These are phyloP conservation scores for Hypsibius dujardini DNA, from an alignment of 1,140 invertebrate species.

Conservation along the genomic window DNA sequence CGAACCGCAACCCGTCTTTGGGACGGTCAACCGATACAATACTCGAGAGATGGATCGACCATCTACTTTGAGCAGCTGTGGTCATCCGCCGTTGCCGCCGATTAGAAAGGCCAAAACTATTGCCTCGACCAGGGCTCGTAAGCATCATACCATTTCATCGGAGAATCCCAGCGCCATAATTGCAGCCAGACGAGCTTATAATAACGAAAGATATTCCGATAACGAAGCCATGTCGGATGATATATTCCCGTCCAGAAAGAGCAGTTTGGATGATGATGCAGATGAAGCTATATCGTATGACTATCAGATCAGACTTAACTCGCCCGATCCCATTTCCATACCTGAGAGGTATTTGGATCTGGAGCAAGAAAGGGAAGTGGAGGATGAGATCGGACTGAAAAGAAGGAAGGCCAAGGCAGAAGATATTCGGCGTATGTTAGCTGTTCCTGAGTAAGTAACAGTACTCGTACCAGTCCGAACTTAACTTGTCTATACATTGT, in stretches of 20 bases:
- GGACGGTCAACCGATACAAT: background rate
- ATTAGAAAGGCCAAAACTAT: background rate
- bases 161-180: background rate
- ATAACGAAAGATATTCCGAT: background rate
- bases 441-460: background rate
- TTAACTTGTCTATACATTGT: too few species aligned
- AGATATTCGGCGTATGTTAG: conserved; percentile 1
- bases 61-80: background rate
- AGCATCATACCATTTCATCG: conserved; percentile 7
- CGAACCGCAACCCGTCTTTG: background rate
- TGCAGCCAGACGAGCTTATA: background rate
- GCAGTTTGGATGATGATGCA: background rate
- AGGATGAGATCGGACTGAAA: background rate
- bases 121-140: background rate
- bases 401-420: conserved; percentile 1
- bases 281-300: background rate
- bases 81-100: background rate
- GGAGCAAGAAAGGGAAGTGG: background rate
- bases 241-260: background rate
- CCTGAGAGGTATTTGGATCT: background rate
- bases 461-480: too few species aligned
- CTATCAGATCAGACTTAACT: background rate
- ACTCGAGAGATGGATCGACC: background rate
- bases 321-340: background rate
- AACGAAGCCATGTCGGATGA: background rate